Evolutionary conservation across 2,888 invertebrate genomes (phyloP).

Genomic region (Chalcosyrphus nemorum): DNA sequence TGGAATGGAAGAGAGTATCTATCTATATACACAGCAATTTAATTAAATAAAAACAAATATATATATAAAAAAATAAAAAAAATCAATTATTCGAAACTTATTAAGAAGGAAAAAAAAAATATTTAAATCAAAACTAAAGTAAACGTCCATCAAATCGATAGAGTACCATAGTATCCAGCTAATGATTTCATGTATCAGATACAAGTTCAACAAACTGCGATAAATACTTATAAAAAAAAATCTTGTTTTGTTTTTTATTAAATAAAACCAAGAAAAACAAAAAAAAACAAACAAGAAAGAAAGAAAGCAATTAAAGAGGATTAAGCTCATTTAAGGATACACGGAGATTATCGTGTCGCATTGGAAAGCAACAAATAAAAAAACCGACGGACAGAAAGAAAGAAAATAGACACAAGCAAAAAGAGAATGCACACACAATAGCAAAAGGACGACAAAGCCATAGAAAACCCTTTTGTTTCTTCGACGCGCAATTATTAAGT

Average conservation of each 20-base stretch:
- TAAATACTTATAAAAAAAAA: constrained; percentile 39
- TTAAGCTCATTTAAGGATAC: constrained; percentile 51
- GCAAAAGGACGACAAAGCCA: constrained; percentile 38
- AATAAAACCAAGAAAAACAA: constrained; percentile 8
- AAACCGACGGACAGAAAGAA: not conserved
- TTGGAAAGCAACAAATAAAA: not conserved
- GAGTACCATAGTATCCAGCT: constrained; percentile 70
- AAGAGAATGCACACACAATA: constrained; percentile 48
- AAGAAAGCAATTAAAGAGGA: constrained; percentile 43
- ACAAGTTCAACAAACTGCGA: constrained; percentile 51
- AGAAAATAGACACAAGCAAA: not conserved
- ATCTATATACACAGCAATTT: constrained; percentile 55
- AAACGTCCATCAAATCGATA: constrained; percentile 65
- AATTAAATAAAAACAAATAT: constrained; percentile 17
- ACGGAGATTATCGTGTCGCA: constrained; percentile 40
- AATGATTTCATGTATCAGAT: constrained; percentile 29
- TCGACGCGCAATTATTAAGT: constrained; percentile 46
- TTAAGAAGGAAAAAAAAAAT: constrained; percentile 1
- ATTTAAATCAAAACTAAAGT: constrained; percentile 36
- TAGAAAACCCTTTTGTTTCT: constrained; percentile 42
- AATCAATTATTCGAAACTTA: constrained; percentile 40
- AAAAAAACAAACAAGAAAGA: constrained; percentile 3
- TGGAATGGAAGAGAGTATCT: constrained; percentile 65
- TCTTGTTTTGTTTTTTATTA: constrained; percentile 26
- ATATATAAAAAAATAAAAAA: not conserved